Evolutionary conservation across 1,140 invertebrate species (phyloP), one percentile per base, ranked within the genome.

Genomic region (Calephelis virginiensis): DNA sequence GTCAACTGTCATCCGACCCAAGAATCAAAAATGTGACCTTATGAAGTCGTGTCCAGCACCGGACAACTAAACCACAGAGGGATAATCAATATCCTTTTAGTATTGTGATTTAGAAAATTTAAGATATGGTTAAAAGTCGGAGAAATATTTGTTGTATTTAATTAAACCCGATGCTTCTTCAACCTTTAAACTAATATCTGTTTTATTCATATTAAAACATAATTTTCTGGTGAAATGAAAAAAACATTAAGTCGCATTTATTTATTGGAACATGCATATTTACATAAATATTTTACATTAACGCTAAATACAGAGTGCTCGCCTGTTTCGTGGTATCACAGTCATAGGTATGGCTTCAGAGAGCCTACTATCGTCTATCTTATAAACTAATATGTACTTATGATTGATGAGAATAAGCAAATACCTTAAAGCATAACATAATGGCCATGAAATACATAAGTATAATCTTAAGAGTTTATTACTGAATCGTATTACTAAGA

Each of bases 241-340:
- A 43, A 43, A 4, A 43, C 8, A 43, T 74, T 74, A 70, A 70
- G 78, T 77, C 74, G 77, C 72, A 69, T 85, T 83, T 78, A 82
- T 77, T 77, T 64, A 70, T 37, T 43, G 43, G 37, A 62, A 67
- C 73, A 78, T 82, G 80, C 75, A 67, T 85, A 80, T 85, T 77
- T 85, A 83, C 77, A 85, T 79, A 76, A 63, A 63, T 76, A 83
- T 71, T 75, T 71, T 81, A 81, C 67, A 78, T 71, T 72, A 70
- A 74, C 66, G 68, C 73, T 70, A 78, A 75, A 76, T 77, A 81
- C 68, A 75, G 68, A 80, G 77, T 82, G 76, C 75, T 75, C 68
- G 72, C 61, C 64, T 76, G 64, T 73, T 71, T 76, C 67, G 76
- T 83, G 75, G 75, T 85, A 85, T 85, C 83, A 85, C 83, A 85